phyloP scores from a whole-genome alignment of 2,888 invertebrate species.

The Masnerella sp. region DNA sequence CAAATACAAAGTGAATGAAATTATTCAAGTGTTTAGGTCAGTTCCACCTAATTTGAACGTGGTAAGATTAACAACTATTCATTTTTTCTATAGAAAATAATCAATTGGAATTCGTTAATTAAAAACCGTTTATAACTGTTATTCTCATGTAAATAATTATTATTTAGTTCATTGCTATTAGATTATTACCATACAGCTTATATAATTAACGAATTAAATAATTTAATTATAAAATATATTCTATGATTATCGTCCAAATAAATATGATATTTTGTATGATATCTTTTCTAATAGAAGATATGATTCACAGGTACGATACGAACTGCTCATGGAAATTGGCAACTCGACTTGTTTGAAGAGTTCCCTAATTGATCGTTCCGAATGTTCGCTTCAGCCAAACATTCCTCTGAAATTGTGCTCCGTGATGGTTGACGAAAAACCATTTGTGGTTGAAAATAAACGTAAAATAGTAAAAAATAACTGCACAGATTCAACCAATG shows the following conservation, averaged over 20 bases:
- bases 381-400: constrained; percentile 68
- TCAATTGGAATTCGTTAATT: not conserved
- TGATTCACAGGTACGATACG: constrained; percentile 66
- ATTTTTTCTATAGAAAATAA: too few species aligned
- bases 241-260: too few species aligned
- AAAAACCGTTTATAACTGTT: too few species aligned
- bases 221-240: too few species aligned
- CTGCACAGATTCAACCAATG: constrained; percentile 68
- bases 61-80: too few species aligned
- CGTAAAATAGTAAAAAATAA: constrained; percentile 71
- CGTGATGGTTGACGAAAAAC: constrained; percentile 71
- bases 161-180: too few species aligned
- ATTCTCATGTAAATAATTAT: too few species aligned
- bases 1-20: constrained; percentile 70
- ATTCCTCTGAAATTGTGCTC: constrained; percentile 67
- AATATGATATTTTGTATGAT: too few species aligned
- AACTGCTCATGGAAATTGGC: constrained; percentile 70
- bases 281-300: not conserved
- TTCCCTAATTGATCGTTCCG: constrained; percentile 64
- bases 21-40: constrained; percentile 69
- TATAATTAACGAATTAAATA: too few species aligned
- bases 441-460: constrained; percentile 66
- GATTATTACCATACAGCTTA: too few species aligned
- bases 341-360: constrained; percentile 71
- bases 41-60: constrained; percentile 70